Percentiles rank a stretch among this genome's conserved stretches.
These are phyloP conservation scores for Ammospiza nelsoni DNA, from an alignment of 2,113 vertebrate genomes.

Conservation along the genomic window DNA sequence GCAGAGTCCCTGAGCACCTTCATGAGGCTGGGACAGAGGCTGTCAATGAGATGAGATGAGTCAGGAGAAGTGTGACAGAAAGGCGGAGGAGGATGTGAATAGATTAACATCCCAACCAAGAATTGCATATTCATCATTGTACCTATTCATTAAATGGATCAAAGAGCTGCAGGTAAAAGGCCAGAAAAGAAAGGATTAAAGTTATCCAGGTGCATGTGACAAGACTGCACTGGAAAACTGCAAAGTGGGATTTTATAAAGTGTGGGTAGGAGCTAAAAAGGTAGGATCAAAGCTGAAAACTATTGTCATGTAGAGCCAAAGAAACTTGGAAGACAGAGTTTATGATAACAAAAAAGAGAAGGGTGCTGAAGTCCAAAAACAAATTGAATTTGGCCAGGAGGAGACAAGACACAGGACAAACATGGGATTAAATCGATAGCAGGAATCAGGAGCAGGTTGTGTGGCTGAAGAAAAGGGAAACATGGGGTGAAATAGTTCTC, in stretches of 20 bases:
- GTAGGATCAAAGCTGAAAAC: neutral
- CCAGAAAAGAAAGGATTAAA: neutral
- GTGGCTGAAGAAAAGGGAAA: neutral
- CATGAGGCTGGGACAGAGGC: neutral
- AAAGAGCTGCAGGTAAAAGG: neutral
- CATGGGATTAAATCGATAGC: neutral
- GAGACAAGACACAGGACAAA: neutral
- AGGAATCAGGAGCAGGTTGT: neutral
- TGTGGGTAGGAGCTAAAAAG: neutral
- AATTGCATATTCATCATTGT: neutral
- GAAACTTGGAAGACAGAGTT: neutral
- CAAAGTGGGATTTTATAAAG: neutral
- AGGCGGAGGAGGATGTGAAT: neutral
- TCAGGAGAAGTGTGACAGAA: neutral
- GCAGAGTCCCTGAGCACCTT: neutral
- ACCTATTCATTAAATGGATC: neutral
- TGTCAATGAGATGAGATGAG: neutral
- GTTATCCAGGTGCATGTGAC: neutral
- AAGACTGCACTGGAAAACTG: neutral
- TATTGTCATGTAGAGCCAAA: neutral
- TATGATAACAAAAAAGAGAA: neutral
- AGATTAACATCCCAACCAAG: neutral
- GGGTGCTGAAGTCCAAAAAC: neutral
- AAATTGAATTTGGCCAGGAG: neutral
- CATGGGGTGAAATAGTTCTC: neutral